Conservation (phyloP, 1,140 invertebrate genomes). For the Ceratina calcarata region DNA sequence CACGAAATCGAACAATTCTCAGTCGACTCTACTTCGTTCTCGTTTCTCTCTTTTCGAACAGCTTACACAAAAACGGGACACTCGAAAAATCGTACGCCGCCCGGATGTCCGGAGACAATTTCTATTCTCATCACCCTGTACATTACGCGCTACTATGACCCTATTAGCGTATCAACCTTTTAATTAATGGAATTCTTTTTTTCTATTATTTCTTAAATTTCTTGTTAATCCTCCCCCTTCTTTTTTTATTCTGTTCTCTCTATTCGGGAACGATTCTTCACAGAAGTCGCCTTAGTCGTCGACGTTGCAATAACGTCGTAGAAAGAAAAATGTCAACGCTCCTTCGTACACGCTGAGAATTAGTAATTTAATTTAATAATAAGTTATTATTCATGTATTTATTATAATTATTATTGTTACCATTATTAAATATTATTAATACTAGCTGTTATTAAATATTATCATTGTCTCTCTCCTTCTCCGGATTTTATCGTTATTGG, state of each 20-base stretch:
- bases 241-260: not conserved
- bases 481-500: conserved; percentile 11
- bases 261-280: conserved; percentile 39
- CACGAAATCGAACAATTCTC: no score
- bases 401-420: conserved; percentile 54
- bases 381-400: conserved; percentile 46
- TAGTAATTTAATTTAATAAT: conserved; percentile 57
- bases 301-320: conserved; percentile 34
- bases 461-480: conserved; percentile 27
- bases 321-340: conserved; percentile 19
- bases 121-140: conserved; percentile 57
- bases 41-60: not conserved
- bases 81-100: conserved; percentile 58
- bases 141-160: conserved; percentile 52
- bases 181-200: conserved; percentile 27
- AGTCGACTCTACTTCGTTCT: no score
- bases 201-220: not conserved
- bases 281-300: conserved; percentile 46
- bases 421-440: conserved; percentile 39
- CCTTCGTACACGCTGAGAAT: conserved; percentile 53
- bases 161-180: conserved; percentile 59
- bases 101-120: conserved; percentile 31
- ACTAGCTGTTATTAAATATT: conserved; percentile 39
- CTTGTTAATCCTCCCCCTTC: not conserved
- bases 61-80: conserved; percentile 31